These are phyloP conservation scores for Hippoglossus hippoglossus DNA, from an alignment of 2,797 vertebrate genomes.

Conservation along the genomic window DNA sequence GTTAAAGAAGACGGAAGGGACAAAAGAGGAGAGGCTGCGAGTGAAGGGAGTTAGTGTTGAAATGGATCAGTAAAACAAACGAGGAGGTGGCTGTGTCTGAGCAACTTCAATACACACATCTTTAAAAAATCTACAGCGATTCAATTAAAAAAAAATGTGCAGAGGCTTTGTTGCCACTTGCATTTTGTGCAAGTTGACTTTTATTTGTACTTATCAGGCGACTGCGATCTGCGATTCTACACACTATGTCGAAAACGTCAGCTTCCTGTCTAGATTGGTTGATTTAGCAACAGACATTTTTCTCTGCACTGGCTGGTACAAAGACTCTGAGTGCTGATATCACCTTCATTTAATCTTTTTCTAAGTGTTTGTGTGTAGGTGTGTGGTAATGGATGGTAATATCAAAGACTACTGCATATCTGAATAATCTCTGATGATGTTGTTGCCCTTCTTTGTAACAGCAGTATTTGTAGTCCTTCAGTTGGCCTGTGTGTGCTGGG, in stretches of 20 bases:
- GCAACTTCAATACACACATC: background rate
- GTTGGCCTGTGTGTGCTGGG: constrained; percentile 78
- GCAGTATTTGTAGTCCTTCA: constrained; percentile 34
- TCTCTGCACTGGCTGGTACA: constrained; percentile 1
- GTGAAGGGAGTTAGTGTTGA: background rate
- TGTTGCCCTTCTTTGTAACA: constrained; percentile 37
- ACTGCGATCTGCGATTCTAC: background rate
- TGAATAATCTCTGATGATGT: constrained; percentile 26
- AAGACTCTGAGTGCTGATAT: no score
- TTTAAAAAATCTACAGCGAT: background rate
- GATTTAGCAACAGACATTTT: background rate
- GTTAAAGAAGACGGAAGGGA: constrained; percentile 5
- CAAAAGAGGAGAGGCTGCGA: background rate
- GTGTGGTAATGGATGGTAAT: background rate
- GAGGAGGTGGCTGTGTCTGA: background rate
- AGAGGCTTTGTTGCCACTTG: background rate
- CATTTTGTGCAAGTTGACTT: constrained; percentile 7
- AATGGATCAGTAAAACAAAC: background rate
- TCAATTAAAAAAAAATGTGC: background rate
- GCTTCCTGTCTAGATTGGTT: constrained; percentile 30
- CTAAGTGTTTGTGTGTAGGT: background rate
- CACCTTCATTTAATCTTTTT: no score
- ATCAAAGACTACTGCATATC: background rate
- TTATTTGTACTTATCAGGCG: background rate
- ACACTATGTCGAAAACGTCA: constrained; percentile 20